Percentiles rank a stretch among this genome's conserved stretches.
phyloP scores from a whole-genome alignment of 2,888 invertebrate species.

The Drosophila nigricruria region DNA sequence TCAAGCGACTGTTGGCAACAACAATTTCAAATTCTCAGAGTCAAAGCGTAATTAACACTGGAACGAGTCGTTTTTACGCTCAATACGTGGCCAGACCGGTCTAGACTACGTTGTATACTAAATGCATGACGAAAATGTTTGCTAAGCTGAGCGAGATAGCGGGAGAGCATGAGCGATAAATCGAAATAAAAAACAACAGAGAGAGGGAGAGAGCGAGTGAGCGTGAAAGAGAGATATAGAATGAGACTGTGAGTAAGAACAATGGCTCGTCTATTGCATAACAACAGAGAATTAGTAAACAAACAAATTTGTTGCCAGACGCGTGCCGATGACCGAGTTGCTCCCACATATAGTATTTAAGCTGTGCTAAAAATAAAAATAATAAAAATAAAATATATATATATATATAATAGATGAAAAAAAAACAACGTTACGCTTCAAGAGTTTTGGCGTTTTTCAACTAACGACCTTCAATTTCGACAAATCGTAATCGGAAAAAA shows the following conservation, averaged over 20 bases:
- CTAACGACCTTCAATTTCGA: background rate
- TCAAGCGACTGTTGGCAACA: background rate
- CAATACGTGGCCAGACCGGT: conserved; percentile 17
- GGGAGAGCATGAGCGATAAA: background rate
- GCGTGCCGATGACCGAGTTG: conserved; percentile 24
- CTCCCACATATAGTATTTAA: conserved; percentile 1
- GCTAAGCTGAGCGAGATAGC: background rate
- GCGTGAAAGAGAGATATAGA: background rate
- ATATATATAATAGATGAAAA: background rate
- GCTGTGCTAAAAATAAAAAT: conserved; percentile 10
- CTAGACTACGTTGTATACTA: background rate
- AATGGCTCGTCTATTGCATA: conserved; percentile 35
- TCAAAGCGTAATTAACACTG: background rate
- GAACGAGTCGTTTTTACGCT: conserved; percentile 17
- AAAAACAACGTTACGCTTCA: conserved; percentile 43
- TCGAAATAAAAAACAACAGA: background rate
- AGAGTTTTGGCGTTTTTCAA: background rate
- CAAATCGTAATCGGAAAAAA: conserved; percentile 2
- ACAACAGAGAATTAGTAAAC: conserved; percentile 42
- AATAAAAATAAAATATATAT: background rate
- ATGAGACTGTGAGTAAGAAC: background rate
- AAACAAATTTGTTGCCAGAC: conserved; percentile 44
- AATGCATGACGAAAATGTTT: background rate
- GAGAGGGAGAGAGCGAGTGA: background rate
- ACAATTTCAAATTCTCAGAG: background rate